Percentiles rank a stretch among this genome's conserved stretches.
phyloP scores from a whole-genome alignment of 2,888 invertebrate species.

The Drosophila emarginata region DNA sequence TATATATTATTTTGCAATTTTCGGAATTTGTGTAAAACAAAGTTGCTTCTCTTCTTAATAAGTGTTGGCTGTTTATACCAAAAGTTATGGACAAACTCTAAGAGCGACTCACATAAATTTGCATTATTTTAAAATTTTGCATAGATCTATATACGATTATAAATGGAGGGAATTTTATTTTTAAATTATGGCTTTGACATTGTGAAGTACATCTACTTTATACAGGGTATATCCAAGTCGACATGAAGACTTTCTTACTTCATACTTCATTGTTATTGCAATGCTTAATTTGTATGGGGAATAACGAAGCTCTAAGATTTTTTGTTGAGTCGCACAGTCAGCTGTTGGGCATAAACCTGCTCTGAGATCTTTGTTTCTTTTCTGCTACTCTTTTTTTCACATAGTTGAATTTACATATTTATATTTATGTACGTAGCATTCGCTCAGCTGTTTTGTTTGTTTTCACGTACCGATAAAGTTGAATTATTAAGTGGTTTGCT shows the following conservation, averaged over 20 bases:
- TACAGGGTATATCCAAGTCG: too few species aligned
- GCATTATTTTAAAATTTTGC: too few species aligned
- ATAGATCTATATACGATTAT: too few species aligned
- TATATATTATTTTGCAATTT: neutral
- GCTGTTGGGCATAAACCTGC: slow-evolving; percentile 14
- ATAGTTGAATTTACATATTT: slow-evolving; percentile 30
- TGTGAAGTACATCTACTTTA: too few species aligned
- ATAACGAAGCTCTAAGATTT: neutral
- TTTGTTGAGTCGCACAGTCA: slow-evolving; percentile 14
- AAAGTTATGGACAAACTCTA: too few species aligned
- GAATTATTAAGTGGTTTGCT: slow-evolving; percentile 24
- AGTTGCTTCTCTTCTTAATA: too few species aligned
- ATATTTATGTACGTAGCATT: slow-evolving; percentile 22
- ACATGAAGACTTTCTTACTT: too few species aligned
- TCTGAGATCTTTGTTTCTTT: slow-evolving; percentile 14
- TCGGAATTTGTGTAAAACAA: slow-evolving; percentile 9
- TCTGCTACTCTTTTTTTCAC: slow-evolving; percentile 27
- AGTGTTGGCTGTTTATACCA: too few species aligned
- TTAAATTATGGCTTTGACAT: too few species aligned
- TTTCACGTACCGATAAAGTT: slow-evolving; percentile 17
- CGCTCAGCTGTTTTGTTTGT: slow-evolving; percentile 37
- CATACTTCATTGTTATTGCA: too few species aligned
- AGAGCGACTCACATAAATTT: too few species aligned
- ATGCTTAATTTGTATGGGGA: neutral
- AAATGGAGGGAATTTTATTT: too few species aligned